These are phyloP conservation scores for Hydrolagus affinis DNA, from an alignment of 2,113 vertebrate genomes.

Conservation along the genomic window DNA sequence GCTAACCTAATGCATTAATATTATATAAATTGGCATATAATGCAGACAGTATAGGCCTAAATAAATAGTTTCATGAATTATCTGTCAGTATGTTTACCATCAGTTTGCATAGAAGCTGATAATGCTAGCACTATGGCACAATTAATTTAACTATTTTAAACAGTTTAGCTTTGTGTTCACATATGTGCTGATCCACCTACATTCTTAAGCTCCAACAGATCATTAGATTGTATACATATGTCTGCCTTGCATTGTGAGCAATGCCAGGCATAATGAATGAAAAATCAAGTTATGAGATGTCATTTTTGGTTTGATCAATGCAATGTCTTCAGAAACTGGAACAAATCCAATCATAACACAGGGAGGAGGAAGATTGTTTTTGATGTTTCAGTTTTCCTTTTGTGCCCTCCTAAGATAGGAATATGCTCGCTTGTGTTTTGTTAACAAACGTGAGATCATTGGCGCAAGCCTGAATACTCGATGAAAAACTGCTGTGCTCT, in stretches of 20 bases:
- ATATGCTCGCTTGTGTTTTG: background rate
- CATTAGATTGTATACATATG: background rate
- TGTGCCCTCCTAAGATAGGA: background rate
- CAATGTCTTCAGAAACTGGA: background rate
- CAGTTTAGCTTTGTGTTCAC: background rate
- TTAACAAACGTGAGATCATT: background rate
- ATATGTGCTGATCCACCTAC: background rate
- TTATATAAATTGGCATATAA: background rate
- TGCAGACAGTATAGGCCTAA: background rate
- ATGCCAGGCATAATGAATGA: constrained; percentile 7
- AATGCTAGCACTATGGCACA: background rate
- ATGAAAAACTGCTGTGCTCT: background rate
- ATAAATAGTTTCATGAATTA: constrained; percentile 31
- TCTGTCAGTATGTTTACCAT: constrained; percentile 34
- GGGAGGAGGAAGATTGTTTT: background rate
- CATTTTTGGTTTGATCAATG: background rate
- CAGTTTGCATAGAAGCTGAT: constrained; percentile 33
- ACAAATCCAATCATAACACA: background rate
- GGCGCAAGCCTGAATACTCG: background rate
- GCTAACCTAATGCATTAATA: background rate
- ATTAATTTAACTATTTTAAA: background rate
- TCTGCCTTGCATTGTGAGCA: background rate
- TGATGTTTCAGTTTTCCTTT: background rate
- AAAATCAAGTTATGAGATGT: background rate
- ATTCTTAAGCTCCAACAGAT: background rate